These are phyloP conservation scores for Plotosus lineatus DNA, from an alignment of 2,113 vertebrate species.

Conservation along the genomic window DNA sequence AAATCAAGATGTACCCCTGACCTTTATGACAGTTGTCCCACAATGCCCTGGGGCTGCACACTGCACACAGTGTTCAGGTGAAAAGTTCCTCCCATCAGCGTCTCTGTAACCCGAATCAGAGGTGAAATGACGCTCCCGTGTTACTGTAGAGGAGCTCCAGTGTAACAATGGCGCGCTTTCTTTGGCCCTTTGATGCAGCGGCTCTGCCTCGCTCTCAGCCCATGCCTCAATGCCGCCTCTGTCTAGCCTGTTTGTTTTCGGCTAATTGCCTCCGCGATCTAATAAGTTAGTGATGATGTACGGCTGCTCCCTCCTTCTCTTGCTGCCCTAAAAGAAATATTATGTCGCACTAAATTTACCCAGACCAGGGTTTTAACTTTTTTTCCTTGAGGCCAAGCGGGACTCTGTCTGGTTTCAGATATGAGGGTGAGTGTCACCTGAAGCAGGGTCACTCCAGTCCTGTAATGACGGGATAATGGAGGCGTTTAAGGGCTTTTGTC, in stretches of 20 bases:
- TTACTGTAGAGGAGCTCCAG: constrained; percentile 82
- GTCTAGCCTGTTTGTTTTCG: constrained; percentile 96
- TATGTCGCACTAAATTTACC: constrained; percentile 73
- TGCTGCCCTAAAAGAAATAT: constrained; percentile 84
- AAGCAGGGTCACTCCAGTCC: constrained; percentile 67
- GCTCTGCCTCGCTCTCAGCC: constrained; percentile 63
- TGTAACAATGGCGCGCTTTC: constrained; percentile 90
- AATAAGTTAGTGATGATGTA: constrained; percentile 99
- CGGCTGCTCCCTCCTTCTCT: constrained; percentile 68
- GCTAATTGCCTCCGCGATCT: constrained; percentile 96
- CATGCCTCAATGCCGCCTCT: constrained; percentile 87
- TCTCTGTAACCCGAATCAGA: constrained; percentile 87
- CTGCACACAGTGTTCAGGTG: constrained; percentile 76
- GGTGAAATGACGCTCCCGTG: constrained; percentile 76
- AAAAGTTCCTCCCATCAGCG: constrained; percentile 82
- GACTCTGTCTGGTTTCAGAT: constrained; percentile 72
- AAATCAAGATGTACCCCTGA: constrained; percentile 73
- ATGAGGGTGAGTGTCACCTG: constrained; percentile 68
- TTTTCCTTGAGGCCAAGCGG: constrained; percentile 70
- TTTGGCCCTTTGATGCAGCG: constrained; percentile 86
- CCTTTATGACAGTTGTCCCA: constrained; percentile 63
- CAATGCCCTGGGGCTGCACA: constrained; percentile 63
- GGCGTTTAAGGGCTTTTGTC: constrained; percentile 37
- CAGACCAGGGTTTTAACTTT: constrained; percentile 70
- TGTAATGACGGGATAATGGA: constrained; percentile 71